These are phyloP conservation scores for Tinamus guttatus DNA, from an alignment of 2,113 vertebrate genomes.

Conservation along the genomic window DNA sequence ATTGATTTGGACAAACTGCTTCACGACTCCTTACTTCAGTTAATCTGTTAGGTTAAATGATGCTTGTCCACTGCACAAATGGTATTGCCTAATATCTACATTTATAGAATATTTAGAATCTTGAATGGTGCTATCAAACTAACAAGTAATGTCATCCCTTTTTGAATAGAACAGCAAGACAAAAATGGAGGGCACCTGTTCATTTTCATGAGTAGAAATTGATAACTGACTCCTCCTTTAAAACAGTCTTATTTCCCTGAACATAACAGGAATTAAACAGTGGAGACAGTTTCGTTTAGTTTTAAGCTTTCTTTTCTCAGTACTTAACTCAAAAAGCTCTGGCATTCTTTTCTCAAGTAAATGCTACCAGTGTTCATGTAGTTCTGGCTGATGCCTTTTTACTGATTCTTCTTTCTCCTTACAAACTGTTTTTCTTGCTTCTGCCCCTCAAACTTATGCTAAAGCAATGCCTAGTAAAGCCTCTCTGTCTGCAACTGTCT, in stretches of 20 bases:
- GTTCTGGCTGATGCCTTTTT: not conserved
- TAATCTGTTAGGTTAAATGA: not conserved
- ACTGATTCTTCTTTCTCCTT: not conserved
- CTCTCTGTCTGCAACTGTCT: not conserved
- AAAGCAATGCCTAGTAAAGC: not conserved
- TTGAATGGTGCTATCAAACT: not conserved
- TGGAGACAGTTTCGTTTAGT: constrained; percentile 12
- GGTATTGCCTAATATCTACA: not conserved
- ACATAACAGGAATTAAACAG: constrained; percentile 15
- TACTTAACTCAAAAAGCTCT: constrained; percentile 18
- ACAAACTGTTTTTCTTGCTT: not conserved
- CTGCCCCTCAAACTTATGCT: not conserved
- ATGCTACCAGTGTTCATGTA: not conserved
- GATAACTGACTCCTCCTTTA: not conserved
- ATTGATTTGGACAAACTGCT: not conserved
- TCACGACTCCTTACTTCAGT: not conserved
- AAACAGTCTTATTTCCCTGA: not conserved
- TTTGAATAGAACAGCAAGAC: not conserved
- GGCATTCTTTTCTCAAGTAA: not conserved
- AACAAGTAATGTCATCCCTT: not conserved
- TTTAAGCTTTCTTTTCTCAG: constrained; percentile 5
- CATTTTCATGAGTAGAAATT: not conserved
- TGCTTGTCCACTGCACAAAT: not conserved
- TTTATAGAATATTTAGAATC: not conserved
- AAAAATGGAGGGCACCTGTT: not conserved